phyloP scores from a whole-genome alignment of 92 coral and sea anemone species.

The Micromussa lordhowensis region DNA sequence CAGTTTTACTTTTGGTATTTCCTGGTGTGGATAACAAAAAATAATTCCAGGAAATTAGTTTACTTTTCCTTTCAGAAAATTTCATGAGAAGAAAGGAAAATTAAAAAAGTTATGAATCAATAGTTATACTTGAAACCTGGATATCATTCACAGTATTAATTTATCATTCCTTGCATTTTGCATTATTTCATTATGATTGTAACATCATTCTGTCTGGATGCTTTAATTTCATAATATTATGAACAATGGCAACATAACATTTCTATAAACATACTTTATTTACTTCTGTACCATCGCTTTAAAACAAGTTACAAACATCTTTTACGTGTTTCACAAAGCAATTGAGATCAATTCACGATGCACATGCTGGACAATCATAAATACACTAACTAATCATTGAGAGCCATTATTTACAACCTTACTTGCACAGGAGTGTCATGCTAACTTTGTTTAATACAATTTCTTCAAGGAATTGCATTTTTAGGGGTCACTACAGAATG shows the following conservation, averaged over 20 bases:
- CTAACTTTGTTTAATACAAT: background rate
- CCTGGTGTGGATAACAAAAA: too few species aligned
- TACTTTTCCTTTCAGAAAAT: too few species aligned
- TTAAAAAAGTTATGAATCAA: too few species aligned
- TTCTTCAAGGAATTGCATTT: background rate
- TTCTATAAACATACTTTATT: constrained; percentile 32
- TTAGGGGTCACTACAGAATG: too few species aligned
- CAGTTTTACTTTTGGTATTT: too few species aligned
- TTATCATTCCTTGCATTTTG: background rate
- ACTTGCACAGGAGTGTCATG: background rate
- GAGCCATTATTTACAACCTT: constrained; percentile 25
- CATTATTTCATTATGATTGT: background rate
- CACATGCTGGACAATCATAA: background rate
- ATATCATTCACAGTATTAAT: too few species aligned
- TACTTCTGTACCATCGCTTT: constrained; percentile 4
- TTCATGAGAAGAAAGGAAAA: too few species aligned
- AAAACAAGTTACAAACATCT: background rate
- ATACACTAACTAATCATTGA: background rate
- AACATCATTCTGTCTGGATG: background rate
- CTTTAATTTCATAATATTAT: background rate
- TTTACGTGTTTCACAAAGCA: too few species aligned
- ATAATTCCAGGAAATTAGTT: too few species aligned
- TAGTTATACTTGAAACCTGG: too few species aligned
- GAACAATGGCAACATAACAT: background rate
- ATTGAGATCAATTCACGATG: constrained; percentile 1